Evolutionary conservation across 2,888 invertebrate genomes (phyloP).

Genomic region (Atherix ibis): DNA sequence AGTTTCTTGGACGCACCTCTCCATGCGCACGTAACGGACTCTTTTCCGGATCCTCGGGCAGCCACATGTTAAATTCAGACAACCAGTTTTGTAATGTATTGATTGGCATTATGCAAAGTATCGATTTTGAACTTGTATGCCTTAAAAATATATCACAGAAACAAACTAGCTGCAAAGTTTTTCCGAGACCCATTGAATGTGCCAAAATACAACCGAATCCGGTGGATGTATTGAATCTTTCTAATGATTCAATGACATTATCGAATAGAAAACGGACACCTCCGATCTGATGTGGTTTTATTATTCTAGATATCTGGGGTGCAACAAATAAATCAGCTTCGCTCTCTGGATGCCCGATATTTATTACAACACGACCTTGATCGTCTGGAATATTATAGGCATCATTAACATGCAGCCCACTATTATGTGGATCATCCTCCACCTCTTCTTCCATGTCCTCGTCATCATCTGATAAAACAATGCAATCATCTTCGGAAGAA

Average conservation of each 20-base stretch:
- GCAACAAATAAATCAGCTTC: slow-evolving; percentile 87
- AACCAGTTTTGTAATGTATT: slow-evolving; percentile 97
- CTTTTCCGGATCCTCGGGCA: slow-evolving; percentile 52
- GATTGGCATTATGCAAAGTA: slow-evolving; percentile 94
- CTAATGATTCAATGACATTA: slow-evolving; percentile 88
- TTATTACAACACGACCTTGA: slow-evolving; percentile 80
- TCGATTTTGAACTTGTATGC: slow-evolving; percentile 73
- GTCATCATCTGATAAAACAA: slow-evolving; percentile 69
- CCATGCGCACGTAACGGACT: slow-evolving; percentile 43
- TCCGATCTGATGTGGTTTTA: slow-evolving; percentile 95
- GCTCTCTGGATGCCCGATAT: slow-evolving; percentile 79
- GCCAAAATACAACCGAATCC: slow-evolving; percentile 98
- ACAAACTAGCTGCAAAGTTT: slow-evolving; percentile 88
- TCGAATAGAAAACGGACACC: slow-evolving; percentile 93
- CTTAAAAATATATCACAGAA: slow-evolving; percentile 93
- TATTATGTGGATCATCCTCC: slow-evolving; percentile 81
- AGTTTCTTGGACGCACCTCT: slow-evolving; percentile 63
- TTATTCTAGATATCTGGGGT: slow-evolving; percentile 75
- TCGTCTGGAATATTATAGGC: slow-evolving; percentile 80
- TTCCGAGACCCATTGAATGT: slow-evolving; percentile 99
- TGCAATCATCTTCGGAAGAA: slow-evolving; percentile 69
- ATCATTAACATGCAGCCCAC: slow-evolving; percentile 88
- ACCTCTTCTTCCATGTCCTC: slow-evolving; percentile 59
- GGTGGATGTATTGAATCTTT: slow-evolving; percentile 67
- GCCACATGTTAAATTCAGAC: slow-evolving; percentile 95